Base-by-base conservation (phyloP, 2,113 vertebrate species). In the Spermophilus dauricus region DNA sequence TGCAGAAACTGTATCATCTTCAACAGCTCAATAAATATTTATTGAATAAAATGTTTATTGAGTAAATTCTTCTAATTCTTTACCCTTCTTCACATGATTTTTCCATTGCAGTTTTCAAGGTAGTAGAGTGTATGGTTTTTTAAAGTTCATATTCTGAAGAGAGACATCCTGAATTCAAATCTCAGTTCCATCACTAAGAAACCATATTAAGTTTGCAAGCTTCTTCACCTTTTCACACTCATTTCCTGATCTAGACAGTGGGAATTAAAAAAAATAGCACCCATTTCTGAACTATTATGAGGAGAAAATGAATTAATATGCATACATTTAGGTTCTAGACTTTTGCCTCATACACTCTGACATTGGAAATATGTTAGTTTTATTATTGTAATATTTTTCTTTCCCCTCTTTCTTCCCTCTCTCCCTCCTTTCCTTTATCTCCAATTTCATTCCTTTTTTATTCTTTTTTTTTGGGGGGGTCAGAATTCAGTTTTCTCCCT, bases 51-150 rank as follows among this genome's bases (percentile, higher is more conserved):
- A 95, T 88, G 67, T 95, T 98, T 97, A 95, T 92, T 94, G 67
- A 95, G 78, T 45, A 84, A 75, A 96, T 96, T 97, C 94, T 96
- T 97, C 78, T 56, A 89, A 89, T 94, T 95, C 81, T 89, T 96
- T 90, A 45, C 28, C 16, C 34, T 32, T 94, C 93, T 26, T 70
- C 56, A 95, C 73, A 91, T 75, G 56, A 83, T 83, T 56, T 95
- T 93, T 11, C 56, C 20, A 22, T 58, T 58, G 56, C 24, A 80
- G n/a, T 37, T 80, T 80, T 91, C 53, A 24, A 65, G 26, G 20
- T 42, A 56, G 14, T 3, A 76, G 16, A 48, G 17, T 42, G 0
- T 10, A 14, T 51, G 13, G 48, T 51, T 0, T 0, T 53, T 92
- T 76, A 61, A 48, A 45, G 22, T 58, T 73, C 65, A 86, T 37